phyloP scores from a whole-genome alignment of 1,140 invertebrate genomes.

The Drosophila orena region DNA sequence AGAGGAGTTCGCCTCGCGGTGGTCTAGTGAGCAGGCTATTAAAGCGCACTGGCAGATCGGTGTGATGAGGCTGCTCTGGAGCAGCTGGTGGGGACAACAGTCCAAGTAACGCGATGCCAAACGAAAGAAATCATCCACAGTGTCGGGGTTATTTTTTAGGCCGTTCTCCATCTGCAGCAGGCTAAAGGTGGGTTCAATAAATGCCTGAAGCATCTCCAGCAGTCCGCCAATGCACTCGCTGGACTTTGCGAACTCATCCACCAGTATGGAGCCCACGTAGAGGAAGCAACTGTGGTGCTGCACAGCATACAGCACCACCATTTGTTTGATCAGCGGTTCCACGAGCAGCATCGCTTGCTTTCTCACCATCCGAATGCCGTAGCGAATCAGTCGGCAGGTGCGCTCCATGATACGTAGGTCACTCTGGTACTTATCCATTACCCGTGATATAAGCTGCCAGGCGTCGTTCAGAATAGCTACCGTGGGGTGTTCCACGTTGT shows the following conservation, averaged over 20 bases:
- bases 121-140: conserved; percentile 98
- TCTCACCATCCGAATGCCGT: conserved; percentile 94
- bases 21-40: conserved; percentile 93
- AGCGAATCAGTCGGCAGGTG: conserved; percentile 95
- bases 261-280: conserved; percentile 97
- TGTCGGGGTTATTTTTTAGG: conserved; percentile 96
- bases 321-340: conserved; percentile 93
- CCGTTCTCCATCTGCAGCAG: conserved; percentile 91
- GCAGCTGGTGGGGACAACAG: conserved; percentile 91
- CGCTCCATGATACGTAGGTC: conserved; percentile 96
- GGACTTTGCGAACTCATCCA: conserved; percentile 94
- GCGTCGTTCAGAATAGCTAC: conserved; percentile 92
- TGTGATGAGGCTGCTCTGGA: conserved; percentile 90
- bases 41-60: conserved; percentile 93
- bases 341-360: conserved; percentile 91
- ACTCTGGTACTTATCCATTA: conserved; percentile 91
- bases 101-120: conserved; percentile 95
- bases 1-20: conserved; percentile 97
- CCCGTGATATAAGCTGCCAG: conserved; percentile 94
- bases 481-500: conserved; percentile 91
- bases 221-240: conserved; percentile 89
- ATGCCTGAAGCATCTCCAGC: conserved; percentile 94
- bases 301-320: conserved; percentile 92
- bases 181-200: conserved; percentile 93
- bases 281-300: conserved; percentile 97